phyloP scores from a whole-genome alignment of 2,797 vertebrate genomes.

The Coregonus ussuriensis region DNA sequence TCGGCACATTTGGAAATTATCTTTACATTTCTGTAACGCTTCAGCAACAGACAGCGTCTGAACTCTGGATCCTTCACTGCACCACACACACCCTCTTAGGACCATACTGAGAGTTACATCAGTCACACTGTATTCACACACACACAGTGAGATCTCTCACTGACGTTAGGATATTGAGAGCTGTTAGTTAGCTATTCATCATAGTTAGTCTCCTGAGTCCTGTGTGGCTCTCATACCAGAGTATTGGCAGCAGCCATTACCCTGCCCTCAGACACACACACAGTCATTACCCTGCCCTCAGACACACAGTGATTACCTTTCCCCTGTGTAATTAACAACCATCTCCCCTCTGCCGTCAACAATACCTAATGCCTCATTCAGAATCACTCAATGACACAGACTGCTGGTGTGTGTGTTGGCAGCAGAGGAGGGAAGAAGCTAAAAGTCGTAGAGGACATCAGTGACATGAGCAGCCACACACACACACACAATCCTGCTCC shows the following conservation, averaged over 20 bases:
- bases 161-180: neutral
- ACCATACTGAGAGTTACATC: too few species aligned
- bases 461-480: neutral
- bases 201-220: conserved; percentile 1
- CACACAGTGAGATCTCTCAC: neutral
- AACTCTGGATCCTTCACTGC: too few species aligned
- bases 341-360: neutral
- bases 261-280: neutral
- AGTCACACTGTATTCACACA: too few species aligned
- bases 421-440: neutral
- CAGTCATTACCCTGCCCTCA: conserved; percentile 1
- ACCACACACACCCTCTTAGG: too few species aligned
- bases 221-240: conserved; percentile 5
- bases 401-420: neutral
- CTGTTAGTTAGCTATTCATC: neutral
- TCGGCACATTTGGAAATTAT: too few species aligned
- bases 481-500: neutral
- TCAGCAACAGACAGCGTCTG: too few species aligned
- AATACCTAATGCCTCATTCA: neutral
- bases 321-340: neutral
- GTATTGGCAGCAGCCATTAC: conserved; percentile 2
- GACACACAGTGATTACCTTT: neutral
- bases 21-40: too few species aligned
- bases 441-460: neutral
- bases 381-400: neutral